Conservation (phyloP, 1,140 invertebrate genomes). For the Diorhabda sublineata region DNA sequence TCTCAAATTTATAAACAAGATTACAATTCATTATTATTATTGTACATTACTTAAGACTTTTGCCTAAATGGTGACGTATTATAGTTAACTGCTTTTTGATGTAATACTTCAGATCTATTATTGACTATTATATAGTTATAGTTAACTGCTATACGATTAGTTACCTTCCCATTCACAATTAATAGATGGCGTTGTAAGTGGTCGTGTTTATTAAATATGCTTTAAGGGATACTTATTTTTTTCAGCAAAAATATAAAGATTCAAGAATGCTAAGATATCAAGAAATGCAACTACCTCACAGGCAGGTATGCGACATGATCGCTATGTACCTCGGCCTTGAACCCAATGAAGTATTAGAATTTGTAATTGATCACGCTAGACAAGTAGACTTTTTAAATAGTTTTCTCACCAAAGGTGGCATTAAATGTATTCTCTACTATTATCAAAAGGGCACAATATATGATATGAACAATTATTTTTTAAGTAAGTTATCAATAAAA, state of each 20-base stretch:
- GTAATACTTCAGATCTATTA: too few relatives aligned
- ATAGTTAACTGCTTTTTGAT: too few relatives aligned
- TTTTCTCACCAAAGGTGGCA: slow-evolving; percentile 51
- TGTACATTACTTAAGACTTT: too few relatives aligned
- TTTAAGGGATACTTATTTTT: not conserved
- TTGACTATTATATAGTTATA: too few relatives aligned
- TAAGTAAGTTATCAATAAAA: slow-evolving; percentile 7
- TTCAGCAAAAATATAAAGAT: slow-evolving; percentile 40
- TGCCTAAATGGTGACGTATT: too few relatives aligned
- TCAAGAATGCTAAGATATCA: slow-evolving; percentile 45
- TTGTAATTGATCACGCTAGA: slow-evolving; percentile 58
- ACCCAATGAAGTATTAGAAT: slow-evolving; percentile 57
- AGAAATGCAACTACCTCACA: slow-evolving; percentile 54
- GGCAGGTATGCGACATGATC: slow-evolving; percentile 60
- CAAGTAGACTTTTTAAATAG: slow-evolving; percentile 56
- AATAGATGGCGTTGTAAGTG: too few relatives aligned
- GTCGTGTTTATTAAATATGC: too few relatives aligned
- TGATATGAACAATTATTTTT: not conserved
- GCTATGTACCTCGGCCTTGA: slow-evolving; percentile 56
- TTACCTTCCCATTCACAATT: too few relatives aligned
- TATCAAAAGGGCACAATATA: slow-evolving; percentile 51
- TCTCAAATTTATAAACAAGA: too few relatives aligned
- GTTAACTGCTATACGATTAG: too few relatives aligned
- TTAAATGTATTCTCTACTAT: slow-evolving; percentile 51
- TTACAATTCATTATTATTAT: too few relatives aligned